A percentile compares a stretch with the other conserved stretches of the same genome.
Evolutionary conservation across 2,113 vertebrate genomes (phyloP).

Genomic region (Leptodactylus fuscus): DNA sequence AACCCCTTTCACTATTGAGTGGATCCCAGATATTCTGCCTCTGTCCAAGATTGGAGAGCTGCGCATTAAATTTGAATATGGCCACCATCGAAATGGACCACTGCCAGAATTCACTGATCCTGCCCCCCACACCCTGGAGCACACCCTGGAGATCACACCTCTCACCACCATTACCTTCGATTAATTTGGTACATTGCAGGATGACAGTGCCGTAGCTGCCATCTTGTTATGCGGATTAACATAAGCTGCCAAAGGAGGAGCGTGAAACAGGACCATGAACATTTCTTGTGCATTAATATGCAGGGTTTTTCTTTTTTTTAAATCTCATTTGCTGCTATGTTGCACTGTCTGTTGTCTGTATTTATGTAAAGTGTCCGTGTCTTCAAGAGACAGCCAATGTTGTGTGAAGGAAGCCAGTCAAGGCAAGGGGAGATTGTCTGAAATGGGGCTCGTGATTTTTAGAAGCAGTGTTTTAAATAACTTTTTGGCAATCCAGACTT

Average conservation of each 20-base stretch:
- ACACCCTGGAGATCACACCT: constrained; percentile 71
- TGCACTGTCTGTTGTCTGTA: constrained; percentile 18
- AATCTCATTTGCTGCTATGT: constrained; percentile 28
- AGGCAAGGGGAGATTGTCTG: not conserved
- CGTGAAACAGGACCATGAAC: not conserved
- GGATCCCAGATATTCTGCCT: constrained; percentile 89
- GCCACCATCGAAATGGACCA: constrained; percentile 82
- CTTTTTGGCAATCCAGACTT: not conserved
- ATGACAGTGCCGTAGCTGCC: not conserved
- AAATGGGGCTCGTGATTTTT: not conserved
- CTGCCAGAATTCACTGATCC: constrained; percentile 67
- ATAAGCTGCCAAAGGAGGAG: not conserved
- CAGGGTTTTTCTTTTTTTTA: not conserved
- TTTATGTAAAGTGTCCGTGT: not conserved
- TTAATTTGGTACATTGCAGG: constrained; percentile 56
- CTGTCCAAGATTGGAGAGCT: constrained; percentile 84
- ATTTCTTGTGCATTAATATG: not conserved
- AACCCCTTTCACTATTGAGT: constrained; percentile 86
- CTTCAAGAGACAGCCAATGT: not conserved
- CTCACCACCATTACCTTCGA: constrained; percentile 74
- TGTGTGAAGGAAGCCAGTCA: not conserved
- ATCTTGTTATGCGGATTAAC: not conserved
- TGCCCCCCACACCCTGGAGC: constrained; percentile 60
- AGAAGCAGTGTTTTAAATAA: not conserved
- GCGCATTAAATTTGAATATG: constrained; percentile 86